These are phyloP conservation scores for Acanthornis magna DNA, from an alignment of 2,797 vertebrate genomes.

Conservation along the genomic window DNA sequence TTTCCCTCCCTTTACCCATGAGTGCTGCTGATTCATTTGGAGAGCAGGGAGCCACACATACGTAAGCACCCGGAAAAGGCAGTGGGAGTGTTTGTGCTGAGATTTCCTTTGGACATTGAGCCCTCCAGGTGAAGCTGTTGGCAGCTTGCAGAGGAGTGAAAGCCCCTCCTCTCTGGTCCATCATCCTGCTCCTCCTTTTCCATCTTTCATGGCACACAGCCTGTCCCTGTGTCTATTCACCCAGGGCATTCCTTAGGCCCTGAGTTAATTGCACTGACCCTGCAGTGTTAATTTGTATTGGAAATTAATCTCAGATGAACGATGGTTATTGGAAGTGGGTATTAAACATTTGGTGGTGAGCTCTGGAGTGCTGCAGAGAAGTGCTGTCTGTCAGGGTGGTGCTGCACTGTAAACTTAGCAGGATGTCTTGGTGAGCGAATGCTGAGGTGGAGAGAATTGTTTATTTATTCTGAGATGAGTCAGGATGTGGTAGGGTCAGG, in stretches of 20 bases:
- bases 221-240: too few relatives aligned
- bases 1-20: not conserved
- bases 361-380: not conserved
- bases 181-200: not conserved
- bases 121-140: not conserved
- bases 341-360: not conserved
- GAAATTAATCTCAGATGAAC: not conserved
- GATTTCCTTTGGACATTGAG: accelerated
- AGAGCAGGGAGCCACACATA: not conserved
- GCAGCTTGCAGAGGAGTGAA: not conserved
- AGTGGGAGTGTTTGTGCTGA: not conserved
- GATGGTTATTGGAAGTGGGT: not conserved
- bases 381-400: not conserved
- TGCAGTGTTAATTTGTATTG: not conserved
- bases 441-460: not conserved
- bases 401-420: not conserved
- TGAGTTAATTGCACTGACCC: not conserved
- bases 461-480: not conserved
- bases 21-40: not conserved
- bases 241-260: not conserved
- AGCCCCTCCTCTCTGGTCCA: not conserved
- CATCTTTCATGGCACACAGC: accelerated
- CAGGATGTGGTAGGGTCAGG: not conserved
- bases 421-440: not conserved
- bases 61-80: not conserved